Evolutionary conservation across 1,140 invertebrate genomes (phyloP), one percentile per base, ranked within the genome.

Genomic region (Ceratina australensis): DNA sequence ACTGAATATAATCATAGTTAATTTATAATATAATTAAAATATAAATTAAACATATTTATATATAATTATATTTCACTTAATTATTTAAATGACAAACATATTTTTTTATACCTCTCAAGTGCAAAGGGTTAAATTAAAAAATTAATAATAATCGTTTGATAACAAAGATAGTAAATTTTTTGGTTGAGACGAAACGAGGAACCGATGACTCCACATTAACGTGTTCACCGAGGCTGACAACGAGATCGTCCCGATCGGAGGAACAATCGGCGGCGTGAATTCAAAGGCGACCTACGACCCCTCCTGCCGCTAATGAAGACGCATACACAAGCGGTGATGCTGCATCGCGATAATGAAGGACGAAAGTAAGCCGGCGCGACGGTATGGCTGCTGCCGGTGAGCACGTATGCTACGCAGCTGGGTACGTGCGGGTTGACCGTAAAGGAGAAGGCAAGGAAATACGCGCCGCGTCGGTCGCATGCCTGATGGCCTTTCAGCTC

Each of bases 291-390:
- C 85, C 87, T 71, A 61, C 73, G 81, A 86, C 87, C 80, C 20
- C 54, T 24, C 71, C 61, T 56, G 42, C 60, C 24, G 73, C 69
- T 87, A 79, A 87, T 87, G 79, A 88, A 87, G 87, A 85, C 77
- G 76, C 82, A 80, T 80, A 84, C 69, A 73, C 54, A 3, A 68
- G 50, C 69, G 63, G 67, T 56, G 78, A 80, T 78, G 82, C 68
- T 66, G 77, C 74, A 73, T 12, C 64, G 81, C 78, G 76, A 83
- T 87, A 87, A 88, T 84, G 79, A 89, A 88, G 87, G 80, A 73
- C 72, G 81, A 86, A 83, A 83, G 82, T 79, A 83, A 79, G 66
- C 80, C 71, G 66, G 7, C 33, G 33, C 33, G 33, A 42, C 73
- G 24, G 57, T 22, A 56, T 26, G 65, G 66, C 47, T 49, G 59